Evolutionary conservation across 1,140 invertebrate species (phyloP).

Genomic region (Oryzaephilus surinamensis): DNA sequence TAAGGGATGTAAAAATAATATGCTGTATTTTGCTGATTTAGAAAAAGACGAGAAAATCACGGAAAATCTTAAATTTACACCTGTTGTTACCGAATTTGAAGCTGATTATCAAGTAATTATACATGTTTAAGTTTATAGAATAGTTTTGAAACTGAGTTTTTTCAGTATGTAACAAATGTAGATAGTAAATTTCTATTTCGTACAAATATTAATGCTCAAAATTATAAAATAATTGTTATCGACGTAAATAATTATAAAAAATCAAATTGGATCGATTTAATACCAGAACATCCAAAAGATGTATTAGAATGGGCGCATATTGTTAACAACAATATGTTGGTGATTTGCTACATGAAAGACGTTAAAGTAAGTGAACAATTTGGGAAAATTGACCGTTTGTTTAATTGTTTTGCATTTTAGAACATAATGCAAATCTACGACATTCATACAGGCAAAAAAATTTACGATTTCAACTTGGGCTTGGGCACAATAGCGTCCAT

Average conservation of each 20-base stretch:
- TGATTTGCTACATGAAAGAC: constrained; percentile 86
- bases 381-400: not conserved
- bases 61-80: constrained; percentile 54
- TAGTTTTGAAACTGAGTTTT: constrained; percentile 15
- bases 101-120: constrained; percentile 81
- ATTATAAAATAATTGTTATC: constrained; percentile 80
- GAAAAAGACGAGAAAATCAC: constrained; percentile 47
- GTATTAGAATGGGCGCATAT: constrained; percentile 82
- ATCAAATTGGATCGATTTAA: constrained; percentile 73
- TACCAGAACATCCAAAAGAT: constrained; percentile 76
- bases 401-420: constrained; percentile 42
- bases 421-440: constrained; percentile 74
- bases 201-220: constrained; percentile 90
- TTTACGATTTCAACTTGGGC: constrained; percentile 67
- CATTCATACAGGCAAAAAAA: constrained; percentile 58
- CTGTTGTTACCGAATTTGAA: constrained; percentile 82
- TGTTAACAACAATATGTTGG: constrained; percentile 77
- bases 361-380: constrained; percentile 63
- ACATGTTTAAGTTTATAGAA: constrained; percentile 4
- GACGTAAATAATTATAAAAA: constrained; percentile 70
- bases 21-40: constrained; percentile 74
- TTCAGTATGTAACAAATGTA: constrained; percentile 84
- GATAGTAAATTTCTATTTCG: constrained; percentile 75
- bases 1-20: constrained; percentile 81
- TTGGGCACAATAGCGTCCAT: constrained; percentile 79